Evolutionary conservation across 64 coral and sea anemone genomes (phyloP).

Genomic region (Catalaphyllia jardinei): DNA sequence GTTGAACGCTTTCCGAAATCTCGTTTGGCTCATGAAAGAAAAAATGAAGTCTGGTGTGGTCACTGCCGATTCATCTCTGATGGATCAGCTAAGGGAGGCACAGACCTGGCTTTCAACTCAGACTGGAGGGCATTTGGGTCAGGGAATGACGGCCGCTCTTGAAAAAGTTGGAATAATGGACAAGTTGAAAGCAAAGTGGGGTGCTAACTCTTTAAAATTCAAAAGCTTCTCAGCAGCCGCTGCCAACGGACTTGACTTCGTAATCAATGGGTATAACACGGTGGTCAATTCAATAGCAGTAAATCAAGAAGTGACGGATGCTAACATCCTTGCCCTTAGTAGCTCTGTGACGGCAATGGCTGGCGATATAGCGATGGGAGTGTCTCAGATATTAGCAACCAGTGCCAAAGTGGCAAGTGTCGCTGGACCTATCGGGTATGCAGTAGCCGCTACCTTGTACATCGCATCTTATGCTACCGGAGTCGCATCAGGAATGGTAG

Average conservation of each 20-base stretch:
- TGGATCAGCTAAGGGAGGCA: constrained; percentile 40
- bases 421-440: constrained; percentile 39
- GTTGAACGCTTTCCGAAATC: constrained; percentile 16
- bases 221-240: constrained; percentile 8
- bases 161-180: constrained; percentile 18
- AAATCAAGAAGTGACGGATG: constrained; percentile 16
- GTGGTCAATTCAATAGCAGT: constrained; percentile 34
- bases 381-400: constrained; percentile 6
- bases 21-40: constrained; percentile 40
- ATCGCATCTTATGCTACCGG: constrained; percentile 36
- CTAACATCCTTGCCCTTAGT: constrained; percentile 32
- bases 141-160: background rate
- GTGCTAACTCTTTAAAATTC: constrained; percentile 21
- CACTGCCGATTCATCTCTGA: background rate
- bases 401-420: background rate
- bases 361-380: constrained; percentile 48
- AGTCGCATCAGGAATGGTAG: constrained; percentile 10
- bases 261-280: constrained; percentile 38
- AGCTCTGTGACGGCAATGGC: constrained; percentile 43
- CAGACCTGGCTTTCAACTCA: constrained; percentile 55
- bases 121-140: constrained; percentile 45
- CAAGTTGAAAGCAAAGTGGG: constrained; percentile 37
- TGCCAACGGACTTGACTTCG: constrained; percentile 35
- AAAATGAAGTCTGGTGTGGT: constrained; percentile 16
- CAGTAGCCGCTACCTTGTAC: constrained; percentile 31